Evolutionary conservation across 1,140 invertebrate genomes (phyloP).

Genomic region (Colletes latitarsis): DNA sequence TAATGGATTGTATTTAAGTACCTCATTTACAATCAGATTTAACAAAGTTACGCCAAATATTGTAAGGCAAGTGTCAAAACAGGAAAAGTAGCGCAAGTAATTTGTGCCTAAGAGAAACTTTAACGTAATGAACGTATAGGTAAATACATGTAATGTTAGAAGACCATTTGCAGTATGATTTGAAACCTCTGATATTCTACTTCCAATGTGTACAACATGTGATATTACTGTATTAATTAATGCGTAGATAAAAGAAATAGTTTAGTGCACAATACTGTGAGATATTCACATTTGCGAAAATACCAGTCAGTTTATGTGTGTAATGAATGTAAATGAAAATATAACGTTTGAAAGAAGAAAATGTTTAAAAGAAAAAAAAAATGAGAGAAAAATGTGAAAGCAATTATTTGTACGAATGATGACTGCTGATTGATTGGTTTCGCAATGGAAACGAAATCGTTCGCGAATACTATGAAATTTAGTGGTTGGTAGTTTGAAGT

Average conservation of each 20-base stretch:
- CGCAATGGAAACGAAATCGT: slow-evolving; percentile 34
- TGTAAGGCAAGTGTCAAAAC: slow-evolving; percentile 42
- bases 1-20: slow-evolving; percentile 48
- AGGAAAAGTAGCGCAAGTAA: slow-evolving; percentile 31
- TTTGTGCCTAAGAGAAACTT: slow-evolving; percentile 45
- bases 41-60: slow-evolving; percentile 53
- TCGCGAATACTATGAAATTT: slow-evolving; percentile 26
- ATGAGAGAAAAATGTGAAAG: slow-evolving; percentile 17
- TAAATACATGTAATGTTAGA: slow-evolving; percentile 20
- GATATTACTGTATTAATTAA: slow-evolving; percentile 48
- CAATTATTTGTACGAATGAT: slow-evolving; percentile 51
- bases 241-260: slow-evolving; percentile 27
- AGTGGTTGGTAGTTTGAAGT: slow-evolving; percentile 10
- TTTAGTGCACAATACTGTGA: slow-evolving; percentile 24
- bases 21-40: slow-evolving; percentile 28
- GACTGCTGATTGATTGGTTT: slow-evolving; percentile 53
- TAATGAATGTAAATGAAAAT: slow-evolving; percentile 43
- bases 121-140: slow-evolving; percentile 45
- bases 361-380: slow-evolving; percentile 6
- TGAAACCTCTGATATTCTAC: slow-evolving; percentile 48
- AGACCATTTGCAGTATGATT: slow-evolving; percentile 38
- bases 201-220: slow-evolving; percentile 56
- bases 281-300: slow-evolving; percentile 23
- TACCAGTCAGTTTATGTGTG: slow-evolving; percentile 33
- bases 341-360: slow-evolving; percentile 22